Evolutionary conservation across 2,888 invertebrate genomes (phyloP).

Genomic region (Cryptophagus acutangulus): DNA sequence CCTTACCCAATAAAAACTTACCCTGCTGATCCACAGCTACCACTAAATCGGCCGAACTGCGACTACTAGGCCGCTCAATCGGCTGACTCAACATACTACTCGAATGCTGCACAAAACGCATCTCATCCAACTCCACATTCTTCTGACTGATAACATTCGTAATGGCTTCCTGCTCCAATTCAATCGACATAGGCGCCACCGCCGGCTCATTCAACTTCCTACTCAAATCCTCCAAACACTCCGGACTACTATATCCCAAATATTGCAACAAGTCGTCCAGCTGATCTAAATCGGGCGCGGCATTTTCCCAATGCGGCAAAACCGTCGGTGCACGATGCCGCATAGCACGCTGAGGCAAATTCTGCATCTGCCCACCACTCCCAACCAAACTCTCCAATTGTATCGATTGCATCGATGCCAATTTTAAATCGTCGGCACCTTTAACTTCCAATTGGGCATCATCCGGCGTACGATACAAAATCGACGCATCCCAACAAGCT

Average conservation of each 20-base stretch:
- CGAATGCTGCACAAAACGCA: conserved; percentile 34
- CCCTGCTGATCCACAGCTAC: background rate
- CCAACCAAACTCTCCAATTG: conserved; percentile 44
- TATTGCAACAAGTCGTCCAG: conserved; percentile 86
- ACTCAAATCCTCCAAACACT: conserved; percentile 66
- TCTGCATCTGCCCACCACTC: conserved; percentile 25
- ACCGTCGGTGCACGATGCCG: conserved; percentile 69
- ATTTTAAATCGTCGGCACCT: conserved; percentile 18
- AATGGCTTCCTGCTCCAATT: conserved; percentile 80
- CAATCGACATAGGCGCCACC: conserved; percentile 66
- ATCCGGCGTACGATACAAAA: conserved; percentile 72
- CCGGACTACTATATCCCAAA: conserved; percentile 87
- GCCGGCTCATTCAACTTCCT: conserved; percentile 75
- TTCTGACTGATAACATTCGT: conserved; percentile 79
- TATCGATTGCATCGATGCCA: conserved; percentile 29
- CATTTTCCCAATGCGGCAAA: conserved; percentile 74
- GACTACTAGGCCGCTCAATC: conserved; percentile 36
- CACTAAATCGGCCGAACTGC: conserved; percentile 11
- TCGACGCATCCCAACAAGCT: conserved; percentile 93
- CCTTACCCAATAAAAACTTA: background rate
- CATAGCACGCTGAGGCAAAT: conserved; percentile 61
- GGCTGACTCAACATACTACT: conserved; percentile 42
- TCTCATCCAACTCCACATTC: conserved; percentile 74
- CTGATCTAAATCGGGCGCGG: conserved; percentile 85
- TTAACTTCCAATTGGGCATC: conserved; percentile 11